Evolutionary conservation across 2,888 invertebrate species (phyloP).

Genomic region (Drosophila kambysellisi): DNA sequence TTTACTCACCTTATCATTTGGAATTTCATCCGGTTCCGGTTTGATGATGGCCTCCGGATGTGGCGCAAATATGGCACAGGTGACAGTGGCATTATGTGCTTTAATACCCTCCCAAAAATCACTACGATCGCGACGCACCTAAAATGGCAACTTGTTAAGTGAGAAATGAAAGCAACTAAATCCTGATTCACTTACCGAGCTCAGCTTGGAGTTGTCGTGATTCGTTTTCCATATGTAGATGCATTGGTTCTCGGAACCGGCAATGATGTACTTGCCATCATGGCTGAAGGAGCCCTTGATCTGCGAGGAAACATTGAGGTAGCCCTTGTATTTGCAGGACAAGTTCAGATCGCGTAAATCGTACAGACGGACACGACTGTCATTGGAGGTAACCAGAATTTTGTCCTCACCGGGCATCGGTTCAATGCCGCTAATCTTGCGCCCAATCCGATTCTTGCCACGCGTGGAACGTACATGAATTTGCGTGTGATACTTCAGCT

Average conservation of each 20-base stretch:
- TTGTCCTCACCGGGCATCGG: constrained; percentile 98
- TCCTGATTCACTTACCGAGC: constrained; percentile 87
- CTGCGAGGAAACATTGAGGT: constrained; percentile 97
- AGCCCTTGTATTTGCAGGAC: constrained; percentile 97
- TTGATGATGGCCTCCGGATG: constrained; percentile 96
- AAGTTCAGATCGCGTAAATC: constrained; percentile 97
- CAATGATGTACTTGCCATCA: constrained; percentile 98
- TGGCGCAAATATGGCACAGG: constrained; percentile 98
- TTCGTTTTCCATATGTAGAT: constrained; percentile 99
- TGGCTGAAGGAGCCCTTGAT: constrained; percentile 99
- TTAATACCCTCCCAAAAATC: constrained; percentile 99
- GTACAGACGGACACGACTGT: constrained; percentile 97
- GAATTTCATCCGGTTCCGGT: constrained; percentile 87
- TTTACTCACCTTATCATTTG: constrained; percentile 79
- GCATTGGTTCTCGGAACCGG: constrained; percentile 98
- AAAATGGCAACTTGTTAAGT: background rate
- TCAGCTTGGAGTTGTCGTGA: constrained; percentile 97
- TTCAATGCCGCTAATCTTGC: constrained; percentile 99
- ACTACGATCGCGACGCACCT: constrained; percentile 95
- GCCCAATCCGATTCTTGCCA: constrained; percentile 97
- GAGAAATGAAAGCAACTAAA: no score
- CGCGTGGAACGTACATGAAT: constrained; percentile 97
- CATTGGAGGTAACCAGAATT: constrained; percentile 98
- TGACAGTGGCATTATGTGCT: constrained; percentile 98
- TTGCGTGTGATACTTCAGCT: constrained; percentile 98